These are phyloP conservation scores for Atherinomorus stipes DNA, from an alignment of 2,113 vertebrate species.

Conservation along the genomic window DNA sequence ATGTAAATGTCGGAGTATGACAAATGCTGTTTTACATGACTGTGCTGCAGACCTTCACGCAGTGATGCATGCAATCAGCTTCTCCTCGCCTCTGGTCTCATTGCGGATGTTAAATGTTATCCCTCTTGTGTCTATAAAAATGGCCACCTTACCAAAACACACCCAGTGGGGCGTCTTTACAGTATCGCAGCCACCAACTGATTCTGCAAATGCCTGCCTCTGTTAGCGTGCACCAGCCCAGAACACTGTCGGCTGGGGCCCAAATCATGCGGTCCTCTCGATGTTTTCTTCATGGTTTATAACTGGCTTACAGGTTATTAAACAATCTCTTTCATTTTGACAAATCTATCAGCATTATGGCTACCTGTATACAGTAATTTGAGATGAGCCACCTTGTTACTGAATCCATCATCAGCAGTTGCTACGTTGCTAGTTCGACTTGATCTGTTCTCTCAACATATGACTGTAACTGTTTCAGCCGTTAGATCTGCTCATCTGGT, in stretches of 20 bases:
- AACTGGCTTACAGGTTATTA: conserved; percentile 2
- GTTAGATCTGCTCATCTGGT: not conserved
- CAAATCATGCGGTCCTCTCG: conserved; percentile 32
- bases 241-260: conserved; percentile 39
- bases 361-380: no score
- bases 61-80: conserved; percentile 12
- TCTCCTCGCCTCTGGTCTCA: conserved; percentile 24
- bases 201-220: conserved; percentile 20
- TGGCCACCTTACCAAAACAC: conserved; percentile 50
- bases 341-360: no score
- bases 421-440: no score
- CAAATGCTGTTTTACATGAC: conserved; percentile 30
- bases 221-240: conserved; percentile 20
- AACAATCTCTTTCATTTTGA: conserved; percentile 9
- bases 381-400: no score
- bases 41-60: conserved; percentile 14
- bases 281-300: conserved; percentile 1
- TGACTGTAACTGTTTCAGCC: not conserved
- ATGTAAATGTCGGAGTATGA: conserved; percentile 39
- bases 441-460: not conserved
- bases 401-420: no score
- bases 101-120: conserved; percentile 34
- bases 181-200: conserved; percentile 33
- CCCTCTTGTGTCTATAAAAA: conserved; percentile 34
- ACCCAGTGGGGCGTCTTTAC: conserved; percentile 36